Base-by-base conservation (phyloP, 1,140 invertebrate genomes). In the Brachystomella parvula region DNA sequence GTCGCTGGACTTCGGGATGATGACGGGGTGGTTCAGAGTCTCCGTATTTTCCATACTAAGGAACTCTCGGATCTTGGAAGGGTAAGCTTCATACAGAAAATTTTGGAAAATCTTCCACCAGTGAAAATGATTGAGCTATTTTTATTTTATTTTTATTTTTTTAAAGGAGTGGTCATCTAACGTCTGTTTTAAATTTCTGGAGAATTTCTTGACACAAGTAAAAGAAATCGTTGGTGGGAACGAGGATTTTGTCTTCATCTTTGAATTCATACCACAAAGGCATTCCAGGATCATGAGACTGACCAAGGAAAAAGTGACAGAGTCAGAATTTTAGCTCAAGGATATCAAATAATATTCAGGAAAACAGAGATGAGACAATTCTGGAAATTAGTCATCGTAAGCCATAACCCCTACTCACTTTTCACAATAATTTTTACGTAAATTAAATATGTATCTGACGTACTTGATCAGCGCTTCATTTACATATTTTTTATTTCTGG, bases 121-220 rank as follows among this genome's bases (percentile, higher is more conserved):
- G 35, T 39, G 35, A 6, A 39, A 39, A 39, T 39, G 19, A 9
- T 6, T 9, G 19, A 39, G 6, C 9, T 44, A 12, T 44, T 44
- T 9, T 12, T 12, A 9, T 44, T 12, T 44, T n/a, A 44, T 53
- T 24, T 24, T 53, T 39, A 61, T 17, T 29, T 56, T 61, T 26
- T 67, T 69, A 15, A 33, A 72, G 71, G 66, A 64, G 3, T 73
- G 71, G 71, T 61, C 61, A 1, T 33, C 63, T 17, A 68, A 62
- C n/a, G 68, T 73, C 3, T 73, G 68, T 35, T 73, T 73, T 61
- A 73, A 70, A 26, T 73, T 73, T 35, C 33, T 73, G 17, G 71
- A 68, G 32, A 31, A 59, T 28, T 65, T 73, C 44, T 35, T 73
- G 1, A 35, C 63, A 1, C 47, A 70, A 61, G 61, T 73, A 19